phyloP scores from a whole-genome alignment of 2,113 vertebrate genomes.

The Ia io region DNA sequence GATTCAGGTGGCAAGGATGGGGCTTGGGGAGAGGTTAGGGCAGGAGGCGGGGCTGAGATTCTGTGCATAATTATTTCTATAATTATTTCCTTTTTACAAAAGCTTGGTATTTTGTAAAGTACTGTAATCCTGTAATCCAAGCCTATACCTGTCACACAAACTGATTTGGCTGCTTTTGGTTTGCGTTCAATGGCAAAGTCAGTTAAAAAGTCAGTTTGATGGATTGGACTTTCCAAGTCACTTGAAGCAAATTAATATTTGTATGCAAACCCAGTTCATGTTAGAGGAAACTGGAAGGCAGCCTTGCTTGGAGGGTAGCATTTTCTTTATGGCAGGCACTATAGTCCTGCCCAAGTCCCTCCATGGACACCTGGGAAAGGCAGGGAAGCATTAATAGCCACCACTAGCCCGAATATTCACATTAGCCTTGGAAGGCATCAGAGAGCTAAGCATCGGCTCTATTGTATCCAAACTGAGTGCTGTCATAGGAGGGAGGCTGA shows the following conservation, averaged over 20 bases:
- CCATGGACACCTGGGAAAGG: background rate
- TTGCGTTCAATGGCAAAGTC: background rate
- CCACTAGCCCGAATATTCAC: background rate
- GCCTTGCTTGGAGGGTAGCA: background rate
- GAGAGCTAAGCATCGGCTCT: background rate
- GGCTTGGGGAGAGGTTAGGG: background rate
- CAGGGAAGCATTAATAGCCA: background rate
- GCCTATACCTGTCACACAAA: background rate
- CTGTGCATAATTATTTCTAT: background rate
- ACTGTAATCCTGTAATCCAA: background rate
- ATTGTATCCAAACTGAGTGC: background rate
- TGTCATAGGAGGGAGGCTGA: background rate
- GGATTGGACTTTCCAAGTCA: background rate
- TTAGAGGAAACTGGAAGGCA: background rate
- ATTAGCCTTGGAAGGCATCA: background rate
- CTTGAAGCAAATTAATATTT: background rate
- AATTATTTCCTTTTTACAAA: slow-evolving; percentile 42
- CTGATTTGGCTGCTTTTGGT: background rate
- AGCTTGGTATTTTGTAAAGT: background rate
- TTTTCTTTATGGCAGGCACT: background rate
- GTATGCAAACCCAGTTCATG: background rate
- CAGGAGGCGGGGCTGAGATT: background rate
- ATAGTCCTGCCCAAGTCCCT: background rate
- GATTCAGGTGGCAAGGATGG: background rate
- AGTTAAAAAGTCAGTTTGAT: background rate